Conservation (phyloP, 1,140 invertebrate species). For the Metaphire vulgaris region DNA sequence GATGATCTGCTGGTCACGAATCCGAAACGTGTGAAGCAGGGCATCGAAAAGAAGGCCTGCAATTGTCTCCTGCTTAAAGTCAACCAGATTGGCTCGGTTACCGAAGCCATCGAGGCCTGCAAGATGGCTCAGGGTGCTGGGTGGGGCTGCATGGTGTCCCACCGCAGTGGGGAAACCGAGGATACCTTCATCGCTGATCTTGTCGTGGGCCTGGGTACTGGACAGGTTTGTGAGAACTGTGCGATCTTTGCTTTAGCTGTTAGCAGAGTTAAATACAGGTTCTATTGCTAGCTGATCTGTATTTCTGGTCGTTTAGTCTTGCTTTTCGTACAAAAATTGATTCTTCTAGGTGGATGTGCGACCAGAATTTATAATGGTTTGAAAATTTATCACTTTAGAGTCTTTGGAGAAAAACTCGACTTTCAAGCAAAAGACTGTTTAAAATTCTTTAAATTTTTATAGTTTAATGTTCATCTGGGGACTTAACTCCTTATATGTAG, state of each 20-base stretch:
- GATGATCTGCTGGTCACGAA: slow-evolving; percentile 96
- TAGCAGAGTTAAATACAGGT: too few species aligned
- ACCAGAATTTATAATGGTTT: too few species aligned
- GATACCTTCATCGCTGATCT: slow-evolving; percentile 98
- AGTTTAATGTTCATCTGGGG: too few species aligned
- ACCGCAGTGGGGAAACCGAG: slow-evolving; percentile 96
- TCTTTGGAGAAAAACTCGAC: too few species aligned
- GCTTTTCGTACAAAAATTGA: too few species aligned
- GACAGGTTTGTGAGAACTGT: slow-evolving; percentile 61
- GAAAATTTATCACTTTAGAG: too few species aligned
- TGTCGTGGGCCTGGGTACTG: slow-evolving; percentile 91
- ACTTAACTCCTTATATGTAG: too few species aligned
- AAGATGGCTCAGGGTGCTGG: slow-evolving; percentile 83
- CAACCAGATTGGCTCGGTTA: slow-evolving; percentile 96
- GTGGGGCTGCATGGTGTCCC: slow-evolving; percentile 98
- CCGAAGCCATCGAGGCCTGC: slow-evolving; percentile 93
- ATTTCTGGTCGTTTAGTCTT: background rate
- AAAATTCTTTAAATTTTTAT: too few species aligned
- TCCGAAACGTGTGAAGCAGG: slow-evolving; percentile 85
- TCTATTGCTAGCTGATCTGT: background rate
- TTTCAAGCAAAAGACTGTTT: too few species aligned
- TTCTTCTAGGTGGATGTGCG: too few species aligned
- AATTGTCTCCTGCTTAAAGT: slow-evolving; percentile 95
- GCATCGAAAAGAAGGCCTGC: slow-evolving; percentile 93
- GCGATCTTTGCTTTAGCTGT: too few species aligned